Evolutionary conservation across 2,888 invertebrate species (phyloP).

Genomic region (Tridacna crocea): DNA sequence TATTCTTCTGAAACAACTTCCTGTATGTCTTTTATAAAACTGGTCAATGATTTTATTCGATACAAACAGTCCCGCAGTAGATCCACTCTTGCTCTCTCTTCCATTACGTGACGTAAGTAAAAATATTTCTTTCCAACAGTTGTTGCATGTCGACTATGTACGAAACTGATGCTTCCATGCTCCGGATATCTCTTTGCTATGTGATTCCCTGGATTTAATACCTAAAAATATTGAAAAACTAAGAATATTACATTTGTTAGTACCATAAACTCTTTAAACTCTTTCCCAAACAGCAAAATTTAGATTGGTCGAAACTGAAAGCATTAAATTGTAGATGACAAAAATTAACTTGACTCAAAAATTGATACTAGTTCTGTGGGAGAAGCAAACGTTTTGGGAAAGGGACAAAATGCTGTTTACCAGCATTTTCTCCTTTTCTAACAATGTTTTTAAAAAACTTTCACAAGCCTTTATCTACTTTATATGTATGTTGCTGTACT

Average conservation of each 20-base stretch:
- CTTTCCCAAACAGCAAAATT: background rate
- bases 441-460: no score
- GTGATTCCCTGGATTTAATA: slow-evolving; percentile 79
- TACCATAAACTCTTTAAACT: background rate
- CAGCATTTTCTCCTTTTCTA: no score
- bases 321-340: background rate
- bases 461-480: no score
- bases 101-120: slow-evolving; percentile 75
- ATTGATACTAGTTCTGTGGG: no score
- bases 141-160: slow-evolving; percentile 78
- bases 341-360: no score
- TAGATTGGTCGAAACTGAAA: background rate
- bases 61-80: slow-evolving; percentile 78
- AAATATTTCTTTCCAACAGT: slow-evolving; percentile 76
- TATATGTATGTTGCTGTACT: no score
- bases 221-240: slow-evolving; percentile 61
- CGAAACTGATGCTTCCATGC: slow-evolving; percentile 76
- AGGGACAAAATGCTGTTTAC: no score
- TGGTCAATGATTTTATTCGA: slow-evolving; percentile 70
- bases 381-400: no score
- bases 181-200: slow-evolving; percentile 77
- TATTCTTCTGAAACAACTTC: slow-evolving; percentile 77
- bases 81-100: slow-evolving; percentile 77
- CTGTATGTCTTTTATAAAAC: slow-evolving; percentile 79
- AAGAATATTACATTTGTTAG: background rate